A percentile compares a stretch with the other conserved stretches of the same genome.
phyloP scores from a whole-genome alignment of 2,888 invertebrate species.

The Abscondita cerata region DNA sequence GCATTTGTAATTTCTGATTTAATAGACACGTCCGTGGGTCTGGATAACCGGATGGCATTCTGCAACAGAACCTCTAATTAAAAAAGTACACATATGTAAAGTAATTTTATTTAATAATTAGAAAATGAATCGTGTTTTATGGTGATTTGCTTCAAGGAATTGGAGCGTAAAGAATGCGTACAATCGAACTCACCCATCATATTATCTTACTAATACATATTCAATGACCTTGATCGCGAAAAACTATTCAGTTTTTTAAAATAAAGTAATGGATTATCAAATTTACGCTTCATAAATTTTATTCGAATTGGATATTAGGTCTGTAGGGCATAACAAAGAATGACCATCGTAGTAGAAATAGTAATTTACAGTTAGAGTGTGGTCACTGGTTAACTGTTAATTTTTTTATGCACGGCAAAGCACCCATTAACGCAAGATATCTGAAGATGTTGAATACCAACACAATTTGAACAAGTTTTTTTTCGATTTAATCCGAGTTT shows the following conservation, averaged over 20 bases:
- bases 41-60: conserved; percentile 81
- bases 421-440: too few species aligned
- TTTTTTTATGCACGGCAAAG: conserved; percentile 13
- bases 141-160: conserved; percentile 25
- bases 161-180: conserved; percentile 36
- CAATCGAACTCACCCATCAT: conserved; percentile 18
- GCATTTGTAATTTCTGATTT: conserved; percentile 92
- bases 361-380: conserved; percentile 14
- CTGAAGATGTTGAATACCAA: neutral
- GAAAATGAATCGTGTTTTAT: conserved; percentile 19
- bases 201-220: conserved; percentile 1
- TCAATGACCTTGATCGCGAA: conserved; percentile 4
- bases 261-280: too few species aligned
- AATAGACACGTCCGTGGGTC: conserved; percentile 89
- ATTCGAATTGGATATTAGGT: conserved; percentile 11
- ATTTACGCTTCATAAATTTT: neutral
- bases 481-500: too few species aligned
- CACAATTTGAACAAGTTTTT: too few species aligned
- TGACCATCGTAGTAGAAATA: conserved; percentile 11
- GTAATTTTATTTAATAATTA: conserved; percentile 15
- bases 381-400: conserved; percentile 10
- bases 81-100: neutral
- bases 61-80: conserved; percentile 59
- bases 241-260: too few species aligned
- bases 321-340: conserved; percentile 1